Evolutionary conservation across 2,797 vertebrate genomes (phyloP).

Genomic region (Bradypus variegatus): DNA sequence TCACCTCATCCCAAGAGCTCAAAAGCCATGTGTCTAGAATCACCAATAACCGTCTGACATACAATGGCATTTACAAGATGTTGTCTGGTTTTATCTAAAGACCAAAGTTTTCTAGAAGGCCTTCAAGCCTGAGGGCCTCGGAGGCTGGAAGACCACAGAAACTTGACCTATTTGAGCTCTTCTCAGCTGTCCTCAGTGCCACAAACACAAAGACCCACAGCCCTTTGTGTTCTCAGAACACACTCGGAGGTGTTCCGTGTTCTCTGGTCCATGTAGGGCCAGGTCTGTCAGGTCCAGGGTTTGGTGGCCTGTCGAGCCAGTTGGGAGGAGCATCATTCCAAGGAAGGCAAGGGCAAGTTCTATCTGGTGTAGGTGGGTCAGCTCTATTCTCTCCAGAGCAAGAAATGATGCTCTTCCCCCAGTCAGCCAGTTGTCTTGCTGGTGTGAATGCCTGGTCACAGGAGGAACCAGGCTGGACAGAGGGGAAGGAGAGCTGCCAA

Average conservation of each 20-base stretch:
- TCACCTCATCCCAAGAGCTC: neutral
- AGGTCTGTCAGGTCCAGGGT: neutral
- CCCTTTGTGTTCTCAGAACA: neutral
- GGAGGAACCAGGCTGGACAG: neutral
- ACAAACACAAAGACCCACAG: neutral
- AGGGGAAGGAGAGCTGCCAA: neutral
- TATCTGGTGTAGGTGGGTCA: neutral
- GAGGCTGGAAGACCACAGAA: neutral
- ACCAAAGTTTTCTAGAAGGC: neutral
- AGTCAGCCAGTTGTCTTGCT: neutral
- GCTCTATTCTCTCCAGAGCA: neutral
- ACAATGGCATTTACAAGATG: neutral
- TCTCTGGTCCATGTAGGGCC: neutral
- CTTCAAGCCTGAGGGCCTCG: neutral
- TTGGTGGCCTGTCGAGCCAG: neutral
- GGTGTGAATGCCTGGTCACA: neutral
- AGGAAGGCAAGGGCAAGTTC: neutral
- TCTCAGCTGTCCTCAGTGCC: neutral
- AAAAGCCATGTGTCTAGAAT: neutral
- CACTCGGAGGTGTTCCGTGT: too few species aligned
- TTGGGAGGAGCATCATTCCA: neutral
- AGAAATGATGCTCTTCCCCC: neutral
- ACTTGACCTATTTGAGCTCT: neutral
- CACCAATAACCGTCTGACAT: neutral
- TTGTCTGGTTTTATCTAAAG: neutral